Evolutionary conservation across 2,797 vertebrate genomes (phyloP).

Genomic region (Sebastes nivosus): DNA sequence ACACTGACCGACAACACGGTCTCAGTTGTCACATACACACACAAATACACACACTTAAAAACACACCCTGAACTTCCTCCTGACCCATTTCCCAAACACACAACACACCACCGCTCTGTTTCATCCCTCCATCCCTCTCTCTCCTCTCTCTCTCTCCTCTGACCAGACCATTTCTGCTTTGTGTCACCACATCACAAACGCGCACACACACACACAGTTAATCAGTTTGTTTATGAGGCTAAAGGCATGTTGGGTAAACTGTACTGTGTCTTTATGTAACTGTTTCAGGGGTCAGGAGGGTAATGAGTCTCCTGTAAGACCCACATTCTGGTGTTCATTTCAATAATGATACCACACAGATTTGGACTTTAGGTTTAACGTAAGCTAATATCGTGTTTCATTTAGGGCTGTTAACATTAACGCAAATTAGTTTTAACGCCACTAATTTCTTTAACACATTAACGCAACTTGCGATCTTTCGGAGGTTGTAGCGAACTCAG

Average conservation of each 20-base stretch:
- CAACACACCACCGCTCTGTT: constrained; percentile 45
- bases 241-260: constrained; percentile 38
- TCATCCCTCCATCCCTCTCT: constrained; percentile 14
- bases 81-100: constrained; percentile 66
- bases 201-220: constrained; percentile 15
- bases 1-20: constrained; percentile 31
- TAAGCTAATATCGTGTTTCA: rapidly evolving
- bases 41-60: constrained; percentile 20
- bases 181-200: constrained; percentile 45
- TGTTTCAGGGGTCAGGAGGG: too few species aligned
- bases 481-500: too few species aligned
- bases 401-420: rapidly evolving
- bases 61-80: constrained; percentile 64
- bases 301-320: too few species aligned
- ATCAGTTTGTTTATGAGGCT: constrained; percentile 51
- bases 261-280: constrained; percentile 2
- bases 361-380: too few species aligned
- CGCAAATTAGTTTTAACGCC: too few species aligned
- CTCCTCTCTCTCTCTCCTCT: constrained; percentile 15
- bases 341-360: too few species aligned
- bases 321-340: too few species aligned
- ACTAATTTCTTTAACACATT: too few species aligned
- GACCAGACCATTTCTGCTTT: constrained; percentile 41
- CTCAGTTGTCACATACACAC: constrained; percentile 57
- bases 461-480: too few species aligned